Evolutionary conservation across 53 echinoderm and acorn worm species (phyloP), one percentile per base, ranked within the genome.

Genomic region (Stichopus horrens): DNA sequence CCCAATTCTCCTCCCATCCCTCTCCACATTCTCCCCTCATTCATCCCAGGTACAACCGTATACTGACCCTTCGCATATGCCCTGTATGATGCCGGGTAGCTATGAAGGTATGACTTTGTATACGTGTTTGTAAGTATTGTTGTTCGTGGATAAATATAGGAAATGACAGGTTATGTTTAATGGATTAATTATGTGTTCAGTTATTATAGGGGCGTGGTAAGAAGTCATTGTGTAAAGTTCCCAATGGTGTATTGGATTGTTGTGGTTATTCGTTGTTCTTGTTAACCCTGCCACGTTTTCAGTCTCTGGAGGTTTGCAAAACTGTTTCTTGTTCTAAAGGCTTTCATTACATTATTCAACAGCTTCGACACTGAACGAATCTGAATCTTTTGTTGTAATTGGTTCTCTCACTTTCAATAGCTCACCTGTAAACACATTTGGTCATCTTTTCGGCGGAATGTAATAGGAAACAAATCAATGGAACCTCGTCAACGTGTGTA

Each of bases 21-120:
- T n/a, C n/a, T n/a, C n/a, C n/a, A n/a, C n/a, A 22, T 22, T 52
- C 77, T 52, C 77, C 52, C 77, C 77, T 52, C 23, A 77, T 22
- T 77, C 77, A 22, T 52, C 77, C 23, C 77, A 77, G 77, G 51
- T 77, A 23, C 52, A 16, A 52, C 23, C 77, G 52, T 77, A 77
- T 77, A 77, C 77, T 51, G 77, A 77, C 77, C 77, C 77, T 52
- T 77, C 77, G 23, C 77, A 77, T 5, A n/a, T n/a, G 77, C 77
- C 77, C 52, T 77, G 77, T 22, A 77, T 4, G 77, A 53, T 77
- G 52, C 9, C 77, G 56, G 7, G 7, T 52, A 77, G 52, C 52
- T 77, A 52, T 77, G 77, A 77, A 77, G 77, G 52, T 77, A 4
- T 52, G 77, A 77, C 77, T 7, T 0, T 22, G 77, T 77, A 77